These are phyloP conservation scores for Drosophila meridiana DNA, from an alignment of 2,888 invertebrate genomes.

Conservation along the genomic window DNA sequence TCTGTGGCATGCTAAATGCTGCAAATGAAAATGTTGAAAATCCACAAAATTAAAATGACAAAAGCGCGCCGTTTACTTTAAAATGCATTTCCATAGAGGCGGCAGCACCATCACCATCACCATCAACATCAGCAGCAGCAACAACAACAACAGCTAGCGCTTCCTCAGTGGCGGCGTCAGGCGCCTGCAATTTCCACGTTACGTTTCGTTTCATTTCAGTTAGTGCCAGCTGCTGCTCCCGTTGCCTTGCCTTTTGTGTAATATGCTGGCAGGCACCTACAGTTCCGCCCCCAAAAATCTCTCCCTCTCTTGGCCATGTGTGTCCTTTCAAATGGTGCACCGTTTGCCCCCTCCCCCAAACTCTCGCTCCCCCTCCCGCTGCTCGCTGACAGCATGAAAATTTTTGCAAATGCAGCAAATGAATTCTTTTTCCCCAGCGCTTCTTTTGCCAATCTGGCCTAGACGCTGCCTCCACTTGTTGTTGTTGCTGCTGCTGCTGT, in stretches of 20 bases:
- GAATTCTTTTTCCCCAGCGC: conserved; percentile 71
- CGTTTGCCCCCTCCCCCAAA: conserved; percentile 6
- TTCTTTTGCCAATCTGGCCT: conserved; percentile 52
- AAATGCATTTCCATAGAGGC: conserved; percentile 75
- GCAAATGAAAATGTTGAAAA: conserved; percentile 74
- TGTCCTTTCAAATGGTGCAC: conserved; percentile 54
- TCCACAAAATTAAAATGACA: conserved; percentile 82
- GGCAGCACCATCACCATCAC: background rate
- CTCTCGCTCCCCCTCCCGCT: background rate
- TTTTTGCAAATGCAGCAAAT: conserved; percentile 81
- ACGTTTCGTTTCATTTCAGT: conserved; percentile 80
- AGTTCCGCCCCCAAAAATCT: background rate
- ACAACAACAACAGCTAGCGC: conserved; percentile 4
- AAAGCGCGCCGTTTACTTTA: conserved; percentile 76
- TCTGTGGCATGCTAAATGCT: conserved; percentile 46
- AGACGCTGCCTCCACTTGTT: conserved; percentile 21
- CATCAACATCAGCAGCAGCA: conserved; percentile 6
- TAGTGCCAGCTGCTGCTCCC: conserved; percentile 77
- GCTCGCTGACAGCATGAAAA: conserved; percentile 59
- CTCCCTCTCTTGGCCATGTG: conserved; percentile 32
- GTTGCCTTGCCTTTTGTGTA: conserved; percentile 64
- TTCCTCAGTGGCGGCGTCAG: conserved; percentile 25
- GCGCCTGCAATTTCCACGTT: conserved; percentile 76
- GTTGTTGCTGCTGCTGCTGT: conserved; percentile 5
- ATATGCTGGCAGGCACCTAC: conserved; percentile 52